Base-by-base conservation (phyloP, 2,888 invertebrate genomes). In the Mimas tiliae region DNA sequence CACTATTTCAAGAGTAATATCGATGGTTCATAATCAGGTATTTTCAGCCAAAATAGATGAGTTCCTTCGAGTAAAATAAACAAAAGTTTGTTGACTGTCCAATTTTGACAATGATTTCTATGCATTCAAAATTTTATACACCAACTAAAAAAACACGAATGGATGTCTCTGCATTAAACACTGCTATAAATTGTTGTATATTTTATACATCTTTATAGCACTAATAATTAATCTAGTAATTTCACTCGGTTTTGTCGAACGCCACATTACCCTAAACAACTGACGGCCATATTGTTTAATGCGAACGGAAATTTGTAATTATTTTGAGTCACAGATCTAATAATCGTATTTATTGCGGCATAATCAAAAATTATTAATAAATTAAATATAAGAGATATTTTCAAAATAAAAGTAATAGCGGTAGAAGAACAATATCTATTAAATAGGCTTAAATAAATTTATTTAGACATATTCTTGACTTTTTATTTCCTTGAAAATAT, bases 41-140 rank as follows among this genome's bases (percentile, higher is more conserved):
- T 84, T 87, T 81, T 81, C 80, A 79, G 78, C 80, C 84, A 85
- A 85, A 90, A 88, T 84, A 86, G 89, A 87, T 87, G 69, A 85
- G 83, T 85, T 88, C 86, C 88, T 89, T 90, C 81, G 81, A 88
- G 84, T 87, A 87, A 87, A 91, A 92, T 91, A 93, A 94, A 94
- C 93, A 94, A 94, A 92, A 93, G 91, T 94, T 94, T 94, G 94
- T 94, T 94, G 94, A 93, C 93, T 94, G 91, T 91, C 91, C 90
- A 91, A 91, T 90, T 90, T 92, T 83, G 86, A 89, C 88, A 85
- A 84, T 84, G 86, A 88, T 89, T 84, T 86, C 79, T 83, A 81
- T 81, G 83, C 87, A 87, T 90, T 87, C 85, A 88, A 87, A 89
- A 86, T 82, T 89, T 89, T 87, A 84, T 83, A 85, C 88, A 90